These are phyloP conservation scores for Andricus grossulariae DNA, from an alignment of 1,140 invertebrate genomes.

Conservation along the genomic window DNA sequence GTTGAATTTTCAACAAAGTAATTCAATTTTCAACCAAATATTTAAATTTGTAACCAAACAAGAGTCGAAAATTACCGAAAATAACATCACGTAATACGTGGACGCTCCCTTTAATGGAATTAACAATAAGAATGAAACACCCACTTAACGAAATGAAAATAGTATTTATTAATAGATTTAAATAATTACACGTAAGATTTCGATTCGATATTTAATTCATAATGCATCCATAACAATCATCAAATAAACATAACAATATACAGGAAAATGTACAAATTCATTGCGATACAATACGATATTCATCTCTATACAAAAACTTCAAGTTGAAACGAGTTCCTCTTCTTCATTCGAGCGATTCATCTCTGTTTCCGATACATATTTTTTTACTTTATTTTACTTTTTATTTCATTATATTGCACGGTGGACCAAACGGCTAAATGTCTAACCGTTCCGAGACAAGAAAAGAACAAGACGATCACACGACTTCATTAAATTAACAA, in stretches of 20 bases:
- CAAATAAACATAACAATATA: conserved; percentile 62
- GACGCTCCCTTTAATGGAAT: background rate
- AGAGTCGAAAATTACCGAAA: too few species aligned
- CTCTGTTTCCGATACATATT: conserved; percentile 29
- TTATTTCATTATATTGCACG: conserved; percentile 43
- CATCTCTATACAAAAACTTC: conserved; percentile 38
- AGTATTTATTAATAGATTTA: conserved; percentile 65
- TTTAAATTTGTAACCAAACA: too few species aligned
- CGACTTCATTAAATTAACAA: conserved; percentile 2
- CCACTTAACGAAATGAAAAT: conserved; percentile 46
- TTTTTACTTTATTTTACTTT: conserved; percentile 11
- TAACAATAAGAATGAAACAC: background rate
- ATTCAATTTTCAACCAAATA: too few species aligned
- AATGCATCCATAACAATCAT: conserved; percentile 58
- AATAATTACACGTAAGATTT: conserved; percentile 62
- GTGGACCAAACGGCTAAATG: conserved; percentile 48
- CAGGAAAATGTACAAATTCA: conserved; percentile 66
- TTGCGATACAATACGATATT: conserved; percentile 47
- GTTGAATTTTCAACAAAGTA: too few species aligned
- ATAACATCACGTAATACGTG: too few species aligned
- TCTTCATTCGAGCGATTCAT: conserved; percentile 32
- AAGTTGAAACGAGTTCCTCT: conserved; percentile 17
- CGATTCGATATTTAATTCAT: conserved; percentile 54
- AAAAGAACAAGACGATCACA: conserved; percentile 30
- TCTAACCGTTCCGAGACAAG: conserved; percentile 41